Percentiles rank a stretch among this genome's conserved stretches.
Evolutionary conservation across 2,113 vertebrate genomes (phyloP).

Genomic region (Salvelinus alpinus): DNA sequence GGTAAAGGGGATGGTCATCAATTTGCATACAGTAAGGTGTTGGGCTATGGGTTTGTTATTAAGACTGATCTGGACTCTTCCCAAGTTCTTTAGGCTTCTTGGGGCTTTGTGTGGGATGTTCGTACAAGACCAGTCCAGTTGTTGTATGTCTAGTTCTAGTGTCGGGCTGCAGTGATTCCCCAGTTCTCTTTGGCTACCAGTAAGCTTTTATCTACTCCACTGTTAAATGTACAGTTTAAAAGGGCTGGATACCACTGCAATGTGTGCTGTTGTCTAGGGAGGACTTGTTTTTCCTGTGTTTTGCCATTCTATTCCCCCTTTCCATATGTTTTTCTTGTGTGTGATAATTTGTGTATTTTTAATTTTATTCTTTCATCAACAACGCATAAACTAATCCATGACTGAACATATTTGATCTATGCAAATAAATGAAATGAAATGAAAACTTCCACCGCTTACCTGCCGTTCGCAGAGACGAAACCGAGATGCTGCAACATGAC

Average conservation of each 20-base stretch:
- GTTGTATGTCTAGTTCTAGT: not conserved
- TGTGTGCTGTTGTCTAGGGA: not conserved
- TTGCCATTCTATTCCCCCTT: not conserved
- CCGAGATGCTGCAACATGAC: conserved; percentile 67
- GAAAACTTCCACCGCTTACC: conserved; percentile 56
- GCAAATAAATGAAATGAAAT: conserved; percentile 50
- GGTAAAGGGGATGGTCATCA: not conserved
- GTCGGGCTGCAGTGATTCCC: not conserved
- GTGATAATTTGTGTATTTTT: not conserved
- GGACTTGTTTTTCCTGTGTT: not conserved
- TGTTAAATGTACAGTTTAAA: not conserved
- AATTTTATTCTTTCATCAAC: not conserved
- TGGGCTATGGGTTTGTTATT: not conserved
- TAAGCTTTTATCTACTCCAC: not conserved
- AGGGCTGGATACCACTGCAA: not conserved
- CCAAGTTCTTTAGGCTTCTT: not conserved
- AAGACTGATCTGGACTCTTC: not conserved
- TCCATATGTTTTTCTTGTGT: not conserved
- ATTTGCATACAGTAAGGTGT: not conserved
- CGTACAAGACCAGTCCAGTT: not conserved
- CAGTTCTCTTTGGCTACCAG: not conserved
- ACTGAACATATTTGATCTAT: conserved; percentile 50
- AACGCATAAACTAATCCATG: conserved; percentile 45
- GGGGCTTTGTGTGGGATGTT: not conserved
- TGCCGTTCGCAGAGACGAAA: conserved; percentile 70